A percentile compares a stretch with the other conserved stretches of the same genome.
phyloP scores from a whole-genome alignment of 2,888 invertebrate genomes.

The Nephrocerus scutellatus region DNA sequence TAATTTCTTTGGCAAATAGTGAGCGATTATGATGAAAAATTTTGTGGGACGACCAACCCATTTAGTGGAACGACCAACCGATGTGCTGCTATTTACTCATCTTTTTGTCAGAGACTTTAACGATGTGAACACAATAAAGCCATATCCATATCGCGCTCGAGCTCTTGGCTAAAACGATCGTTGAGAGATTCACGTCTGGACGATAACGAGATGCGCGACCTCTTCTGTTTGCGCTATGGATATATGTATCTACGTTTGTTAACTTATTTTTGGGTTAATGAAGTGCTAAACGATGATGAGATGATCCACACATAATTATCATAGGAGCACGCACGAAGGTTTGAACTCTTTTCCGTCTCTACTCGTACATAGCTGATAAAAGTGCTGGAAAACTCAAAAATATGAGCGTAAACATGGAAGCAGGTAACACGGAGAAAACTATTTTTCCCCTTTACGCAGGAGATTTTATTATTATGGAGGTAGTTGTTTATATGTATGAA shows the following conservation, averaged over 20 bases:
- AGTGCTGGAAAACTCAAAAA: too few species aligned
- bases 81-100: slow-evolving; percentile 35
- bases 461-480: too few species aligned
- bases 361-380: too few species aligned
- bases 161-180: slow-evolving; percentile 23
- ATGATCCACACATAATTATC: too few species aligned
- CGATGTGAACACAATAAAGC: slow-evolving; percentile 40
- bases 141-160: slow-evolving; percentile 33
- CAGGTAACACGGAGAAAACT: too few species aligned
- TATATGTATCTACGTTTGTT: too few species aligned
- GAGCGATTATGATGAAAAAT: slow-evolving; percentile 21
- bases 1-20: slow-evolving; percentile 43
- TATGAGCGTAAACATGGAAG: too few species aligned
- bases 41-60: too few species aligned
- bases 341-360: too few species aligned
- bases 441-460: too few species aligned
- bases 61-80: slow-evolving; percentile 8
- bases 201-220: slow-evolving; percentile 44
- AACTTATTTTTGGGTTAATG: slow-evolving; percentile 46
- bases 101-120: slow-evolving; percentile 42
- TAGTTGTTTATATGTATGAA: too few species aligned
- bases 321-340: too few species aligned
- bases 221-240: slow-evolving; percentile 19
- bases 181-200: slow-evolving; percentile 40
- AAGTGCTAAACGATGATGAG: slow-evolving; percentile 40